Evolutionary conservation across 2,888 invertebrate genomes (phyloP), one percentile per base, ranked within the genome.

Genomic region (Arctia plantaginis): DNA sequence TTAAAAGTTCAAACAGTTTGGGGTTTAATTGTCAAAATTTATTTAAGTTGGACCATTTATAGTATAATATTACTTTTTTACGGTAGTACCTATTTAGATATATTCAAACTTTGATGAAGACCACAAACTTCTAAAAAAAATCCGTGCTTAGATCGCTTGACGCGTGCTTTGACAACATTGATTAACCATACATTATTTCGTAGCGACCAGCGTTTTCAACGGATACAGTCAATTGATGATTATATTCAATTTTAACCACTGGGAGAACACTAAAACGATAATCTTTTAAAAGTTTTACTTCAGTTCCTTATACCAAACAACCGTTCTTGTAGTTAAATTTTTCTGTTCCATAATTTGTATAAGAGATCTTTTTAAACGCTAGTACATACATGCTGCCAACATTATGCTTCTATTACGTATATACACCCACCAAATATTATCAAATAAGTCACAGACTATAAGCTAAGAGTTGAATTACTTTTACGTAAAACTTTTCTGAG

Each of bases 1-100:
- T 55, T n/a, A 10, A 55, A 55, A 3, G 55, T 55, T n/a, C n/a
- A 55, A 55, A 55, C 55, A n/a, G n/a, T 18, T 51, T 35, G 35
- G 65, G 33, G 65, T 65, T 35, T 65, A 23, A 65, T 65, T 65
- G 35, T 35, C 65, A 35, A 66, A 66, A 27, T 27, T 20, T 66
- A 41, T 66, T 41, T 1, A 51, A 51, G 15, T 59, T 59, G 27
- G 13, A 13, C n/a, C 13, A 27, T 27, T 51, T n/a, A 51, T 1
- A 51, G 23, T 8, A 51, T 10, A 51, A n/a, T n/a, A 51, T 10
- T n/a, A 1, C 23, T 51, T 51, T 51, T 23, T 10, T 23, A 51
- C 51, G 3, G 12, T n/a, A 27, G n/a, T n/a, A n/a, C 39, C 39
- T 39, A 39, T 4, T 12, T 10, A 10, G 39, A 39, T 39, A 39